phyloP scores from a whole-genome alignment of 2,113 vertebrate species.

The Anhinga rufa region DNA sequence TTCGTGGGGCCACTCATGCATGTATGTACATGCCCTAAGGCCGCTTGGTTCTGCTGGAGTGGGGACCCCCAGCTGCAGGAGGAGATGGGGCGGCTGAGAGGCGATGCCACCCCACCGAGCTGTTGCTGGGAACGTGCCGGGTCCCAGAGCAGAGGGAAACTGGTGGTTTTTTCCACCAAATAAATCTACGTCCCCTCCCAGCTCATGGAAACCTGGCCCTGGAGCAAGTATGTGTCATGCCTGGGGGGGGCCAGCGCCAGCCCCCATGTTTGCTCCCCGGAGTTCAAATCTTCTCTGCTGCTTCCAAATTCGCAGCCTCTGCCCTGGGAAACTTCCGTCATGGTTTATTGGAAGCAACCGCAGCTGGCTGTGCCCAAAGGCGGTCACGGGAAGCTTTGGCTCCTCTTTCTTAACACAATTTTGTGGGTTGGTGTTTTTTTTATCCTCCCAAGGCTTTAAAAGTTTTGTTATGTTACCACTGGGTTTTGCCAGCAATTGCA shows the following conservation, averaged over 20 bases:
- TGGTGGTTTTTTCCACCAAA: neutral
- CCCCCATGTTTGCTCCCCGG: neutral
- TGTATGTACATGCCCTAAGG: rapidly evolving
- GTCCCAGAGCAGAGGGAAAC: neutral
- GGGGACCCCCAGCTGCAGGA: neutral
- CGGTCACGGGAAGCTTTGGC: neutral
- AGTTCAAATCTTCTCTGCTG: neutral
- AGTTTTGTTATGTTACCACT: neutral
- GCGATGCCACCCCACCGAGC: neutral
- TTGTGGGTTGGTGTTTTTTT: neutral
- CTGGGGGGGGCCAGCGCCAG: neutral
- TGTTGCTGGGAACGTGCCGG: neutral
- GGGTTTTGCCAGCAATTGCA: neutral
- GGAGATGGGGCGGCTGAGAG: rapidly evolving
- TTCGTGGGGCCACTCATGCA: rapidly evolving
- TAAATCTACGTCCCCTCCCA: neutral
- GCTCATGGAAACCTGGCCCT: conserved; percentile 45
- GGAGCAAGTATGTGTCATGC: neutral
- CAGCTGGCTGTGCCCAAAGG: rapidly evolving
- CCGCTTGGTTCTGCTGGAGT: neutral
- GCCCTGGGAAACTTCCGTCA: neutral
- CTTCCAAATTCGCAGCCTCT: neutral
- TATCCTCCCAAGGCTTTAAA: neutral
- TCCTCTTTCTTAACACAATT: neutral
- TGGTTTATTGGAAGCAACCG: neutral